A percentile compares a stretch with the other conserved stretches of the same genome.
These are phyloP conservation scores for Columba janthina DNA, from an alignment of 2,113 vertebrate genomes.

Conservation along the genomic window DNA sequence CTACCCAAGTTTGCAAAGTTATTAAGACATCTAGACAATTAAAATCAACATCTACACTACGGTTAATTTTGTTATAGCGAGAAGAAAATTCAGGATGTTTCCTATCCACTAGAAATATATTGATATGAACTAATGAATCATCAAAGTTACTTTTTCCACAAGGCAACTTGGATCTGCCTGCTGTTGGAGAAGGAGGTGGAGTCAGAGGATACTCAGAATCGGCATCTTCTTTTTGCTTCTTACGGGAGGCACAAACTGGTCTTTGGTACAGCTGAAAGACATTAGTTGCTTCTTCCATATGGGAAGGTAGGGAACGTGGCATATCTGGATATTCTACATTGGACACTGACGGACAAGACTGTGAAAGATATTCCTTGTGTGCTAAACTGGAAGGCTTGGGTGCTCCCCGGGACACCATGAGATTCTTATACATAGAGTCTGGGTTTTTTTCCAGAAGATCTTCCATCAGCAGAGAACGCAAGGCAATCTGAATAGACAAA, in stretches of 20 bases:
- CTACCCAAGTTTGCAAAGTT: constrained; percentile 97
- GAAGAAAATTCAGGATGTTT: constrained; percentile 93
- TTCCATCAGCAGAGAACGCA: constrained; percentile 95
- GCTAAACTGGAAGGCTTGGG: constrained; percentile 90
- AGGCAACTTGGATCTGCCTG: constrained; percentile 58
- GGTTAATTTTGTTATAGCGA: constrained; percentile 81
- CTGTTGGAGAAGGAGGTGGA: constrained; percentile 93
- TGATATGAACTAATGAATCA: constrained; percentile 95
- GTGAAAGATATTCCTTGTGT: constrained; percentile 94
- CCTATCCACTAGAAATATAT: constrained; percentile 91
- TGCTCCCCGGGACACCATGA: constrained; percentile 95
- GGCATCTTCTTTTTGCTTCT: constrained; percentile 78
- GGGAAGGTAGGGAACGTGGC: constrained; percentile 94
- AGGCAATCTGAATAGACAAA: constrained; percentile 86
- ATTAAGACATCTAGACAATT: constrained; percentile 96
- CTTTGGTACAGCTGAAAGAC: constrained; percentile 98
- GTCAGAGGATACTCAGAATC: constrained; percentile 86
- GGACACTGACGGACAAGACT: constrained; percentile 90
- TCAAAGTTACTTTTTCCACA: constrained; percentile 84
- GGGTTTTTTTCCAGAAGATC: constrained; percentile 92
- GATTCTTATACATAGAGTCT: constrained; percentile 91
- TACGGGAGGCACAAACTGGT: constrained; percentile 80
- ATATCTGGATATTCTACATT: constrained; percentile 90
- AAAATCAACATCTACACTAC: constrained; percentile 94
- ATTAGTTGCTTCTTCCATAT: constrained; percentile 95